These are phyloP conservation scores for Pelagia noctiluca DNA, from an alignment of 30 jellyfish, hydroid and myxozoan genomes.

Conservation along the genomic window DNA sequence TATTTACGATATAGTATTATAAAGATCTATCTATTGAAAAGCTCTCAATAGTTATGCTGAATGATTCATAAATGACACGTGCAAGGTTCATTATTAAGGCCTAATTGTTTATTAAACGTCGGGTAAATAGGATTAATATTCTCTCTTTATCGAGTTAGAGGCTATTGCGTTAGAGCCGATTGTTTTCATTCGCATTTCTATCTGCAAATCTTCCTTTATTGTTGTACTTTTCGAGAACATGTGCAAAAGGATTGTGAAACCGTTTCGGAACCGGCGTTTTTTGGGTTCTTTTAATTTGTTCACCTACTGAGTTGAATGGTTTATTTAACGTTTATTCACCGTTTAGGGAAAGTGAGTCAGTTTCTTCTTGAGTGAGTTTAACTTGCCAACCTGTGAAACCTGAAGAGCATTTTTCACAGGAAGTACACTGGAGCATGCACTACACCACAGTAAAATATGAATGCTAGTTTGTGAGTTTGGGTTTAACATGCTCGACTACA, in stretches of 20 bases:
- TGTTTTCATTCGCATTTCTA: not conserved
- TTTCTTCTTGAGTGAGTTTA: not conserved
- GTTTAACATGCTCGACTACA: too few relatives aligned
- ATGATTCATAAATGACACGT: constrained; percentile 4
- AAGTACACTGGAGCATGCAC: too few relatives aligned
- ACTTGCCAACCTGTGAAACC: too few relatives aligned
- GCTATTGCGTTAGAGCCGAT: not conserved
- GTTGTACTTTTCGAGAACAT: too few relatives aligned
- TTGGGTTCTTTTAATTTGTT: not conserved
- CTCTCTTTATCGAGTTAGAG: constrained; percentile 1
- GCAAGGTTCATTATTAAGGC: not conserved
- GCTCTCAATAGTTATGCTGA: not conserved
- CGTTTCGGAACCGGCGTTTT: not conserved
- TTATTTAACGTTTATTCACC: not conserved
- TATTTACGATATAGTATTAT: not conserved
- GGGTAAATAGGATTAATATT: constrained; percentile 29
- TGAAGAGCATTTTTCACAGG: too few relatives aligned
- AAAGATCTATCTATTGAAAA: not conserved
- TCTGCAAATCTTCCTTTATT: not conserved
- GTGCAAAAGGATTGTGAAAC: too few relatives aligned
- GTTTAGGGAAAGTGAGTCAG: not conserved
- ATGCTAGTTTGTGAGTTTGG: too few relatives aligned
- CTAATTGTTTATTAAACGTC: constrained; percentile 38
- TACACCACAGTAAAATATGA: too few relatives aligned
- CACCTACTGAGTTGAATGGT: too few relatives aligned